Conservation (phyloP, 2,113 vertebrate genomes). For the Daphoenositta chrysoptera region DNA sequence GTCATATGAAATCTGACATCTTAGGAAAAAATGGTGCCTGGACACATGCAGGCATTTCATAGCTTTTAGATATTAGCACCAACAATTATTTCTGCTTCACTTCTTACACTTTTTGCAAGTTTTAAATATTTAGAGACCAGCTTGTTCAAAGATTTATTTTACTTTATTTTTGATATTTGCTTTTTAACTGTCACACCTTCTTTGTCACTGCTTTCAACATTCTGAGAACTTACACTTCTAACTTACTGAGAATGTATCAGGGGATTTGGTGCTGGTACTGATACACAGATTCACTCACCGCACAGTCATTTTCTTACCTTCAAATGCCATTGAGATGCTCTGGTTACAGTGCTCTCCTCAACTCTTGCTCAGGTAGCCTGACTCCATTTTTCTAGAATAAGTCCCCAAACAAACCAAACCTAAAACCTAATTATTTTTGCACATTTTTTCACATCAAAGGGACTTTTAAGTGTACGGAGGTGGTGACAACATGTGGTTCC, state of each 20-base stretch:
- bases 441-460: not conserved
- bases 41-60: not conserved
- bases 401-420: not conserved
- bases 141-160: not conserved
- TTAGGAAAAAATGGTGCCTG: not conserved
- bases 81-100: not conserved
- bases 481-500: not conserved
- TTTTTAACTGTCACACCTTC: not conserved
- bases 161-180: not conserved
- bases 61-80: not conserved
- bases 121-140: constrained; percentile 31
- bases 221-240: not conserved
- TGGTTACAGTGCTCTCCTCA: not conserved
- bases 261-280: not conserved
- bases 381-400: not conserved
- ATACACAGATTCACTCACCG: not conserved
- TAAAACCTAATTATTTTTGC: not conserved
- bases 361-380: not conserved
- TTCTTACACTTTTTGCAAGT: not conserved
- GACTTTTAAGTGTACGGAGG: not conserved
- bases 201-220: not conserved
- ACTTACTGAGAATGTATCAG: not conserved
- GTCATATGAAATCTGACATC: not conserved
- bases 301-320: not conserved
- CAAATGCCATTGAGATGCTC: not conserved